These are phyloP conservation scores for Bolinopsis microptera DNA, from an alignment of 37 sponge, comb jelly and placozoan genomes.

Conservation along the genomic window DNA sequence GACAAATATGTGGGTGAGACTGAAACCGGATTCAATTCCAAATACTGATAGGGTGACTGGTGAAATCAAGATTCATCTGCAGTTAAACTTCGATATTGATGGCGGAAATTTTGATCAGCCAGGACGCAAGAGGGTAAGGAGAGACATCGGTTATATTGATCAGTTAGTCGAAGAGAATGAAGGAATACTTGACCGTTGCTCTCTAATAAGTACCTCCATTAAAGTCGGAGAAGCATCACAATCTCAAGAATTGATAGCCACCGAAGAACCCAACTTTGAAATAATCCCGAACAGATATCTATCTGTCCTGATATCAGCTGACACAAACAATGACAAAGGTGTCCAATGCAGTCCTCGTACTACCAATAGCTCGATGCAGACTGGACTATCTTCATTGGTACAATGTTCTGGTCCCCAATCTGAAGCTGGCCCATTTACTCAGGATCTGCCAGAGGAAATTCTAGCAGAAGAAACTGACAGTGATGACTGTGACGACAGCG, in stretches of 20 bases:
- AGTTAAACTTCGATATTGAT: not conserved
- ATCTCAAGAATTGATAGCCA: too few species aligned
- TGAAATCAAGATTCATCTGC: not conserved
- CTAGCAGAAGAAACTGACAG: not conserved
- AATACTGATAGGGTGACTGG: constrained; percentile 20
- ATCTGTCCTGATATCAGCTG: constrained; percentile 18
- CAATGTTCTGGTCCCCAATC: not conserved
- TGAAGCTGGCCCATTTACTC: too few species aligned
- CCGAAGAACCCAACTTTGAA: not conserved
- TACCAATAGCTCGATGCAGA: not conserved
- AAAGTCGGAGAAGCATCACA: too few species aligned
- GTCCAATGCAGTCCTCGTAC: not conserved
- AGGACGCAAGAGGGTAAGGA: not conserved
- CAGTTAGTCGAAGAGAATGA: not conserved
- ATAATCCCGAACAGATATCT: not conserved
- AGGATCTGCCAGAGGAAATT: not conserved
- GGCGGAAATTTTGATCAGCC: not conserved
- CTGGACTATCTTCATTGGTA: not conserved
- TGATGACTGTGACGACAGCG: not conserved
- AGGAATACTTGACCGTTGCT: not conserved
- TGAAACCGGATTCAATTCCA: not conserved
- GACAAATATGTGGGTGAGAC: not conserved
- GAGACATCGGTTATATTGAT: not conserved
- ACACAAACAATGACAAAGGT: not conserved
- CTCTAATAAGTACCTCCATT: not conserved